These are phyloP conservation scores for Chromis chromis DNA, from an alignment of 2,797 vertebrate genomes.

Conservation along the genomic window DNA sequence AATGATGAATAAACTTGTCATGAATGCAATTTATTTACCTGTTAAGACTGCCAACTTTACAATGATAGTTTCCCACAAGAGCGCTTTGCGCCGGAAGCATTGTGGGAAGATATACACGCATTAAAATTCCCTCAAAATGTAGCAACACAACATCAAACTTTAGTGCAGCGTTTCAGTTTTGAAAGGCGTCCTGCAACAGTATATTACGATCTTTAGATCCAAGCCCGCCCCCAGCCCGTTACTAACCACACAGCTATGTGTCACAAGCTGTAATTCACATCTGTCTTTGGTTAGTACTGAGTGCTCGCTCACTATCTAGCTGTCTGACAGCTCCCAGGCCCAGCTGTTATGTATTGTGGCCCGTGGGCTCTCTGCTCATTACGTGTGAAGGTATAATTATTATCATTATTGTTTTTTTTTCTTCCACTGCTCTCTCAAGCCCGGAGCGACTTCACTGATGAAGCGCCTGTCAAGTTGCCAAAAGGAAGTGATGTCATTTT, in stretches of 20 bases:
- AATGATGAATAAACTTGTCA: constrained; percentile 23
- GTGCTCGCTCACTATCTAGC: constrained; percentile 62
- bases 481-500: constrained; percentile 79
- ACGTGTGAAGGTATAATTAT: constrained; percentile 82
- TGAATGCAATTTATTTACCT: constrained; percentile 24
- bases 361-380: constrained; percentile 75
- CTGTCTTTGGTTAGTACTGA: constrained; percentile 73
- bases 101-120: background rate
- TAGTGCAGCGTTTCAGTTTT: constrained; percentile 19
- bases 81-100: background rate
- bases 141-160: constrained; percentile 5
- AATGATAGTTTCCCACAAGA: constrained; percentile 10
- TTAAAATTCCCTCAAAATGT: background rate
- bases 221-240: constrained; percentile 39
- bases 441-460: constrained; percentile 67
- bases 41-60: constrained; percentile 8
- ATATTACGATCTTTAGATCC: constrained; percentile 54
- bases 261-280: constrained; percentile 76
- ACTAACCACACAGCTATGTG: constrained; percentile 71
- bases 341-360: constrained; percentile 74
- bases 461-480: constrained; percentile 61
- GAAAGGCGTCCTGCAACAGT: constrained; percentile 41
- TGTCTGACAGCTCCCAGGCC: constrained; percentile 78
- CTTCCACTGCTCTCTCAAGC: constrained; percentile 54
- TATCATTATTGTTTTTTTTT: constrained; percentile 71